Conservation (phyloP, 2,113 vertebrate genomes). For the Rhynchomys soricoides region DNA sequence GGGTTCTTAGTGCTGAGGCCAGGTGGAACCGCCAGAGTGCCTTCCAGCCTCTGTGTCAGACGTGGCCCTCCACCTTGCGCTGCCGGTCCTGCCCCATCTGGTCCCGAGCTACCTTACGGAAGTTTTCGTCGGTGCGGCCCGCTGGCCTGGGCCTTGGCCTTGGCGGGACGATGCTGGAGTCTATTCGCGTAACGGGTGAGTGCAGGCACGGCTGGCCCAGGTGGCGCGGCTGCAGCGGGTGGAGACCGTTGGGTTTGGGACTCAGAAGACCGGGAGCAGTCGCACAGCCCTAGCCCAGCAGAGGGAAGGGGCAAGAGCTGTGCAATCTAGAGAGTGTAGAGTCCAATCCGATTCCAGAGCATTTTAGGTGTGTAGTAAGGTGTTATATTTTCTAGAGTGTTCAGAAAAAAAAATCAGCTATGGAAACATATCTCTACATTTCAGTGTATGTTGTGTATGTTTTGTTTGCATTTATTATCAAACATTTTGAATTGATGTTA, state of each 20-base stretch:
- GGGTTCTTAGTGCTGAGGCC: background rate
- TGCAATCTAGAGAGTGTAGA: background rate
- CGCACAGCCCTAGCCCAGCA: background rate
- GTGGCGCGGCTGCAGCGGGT: background rate
- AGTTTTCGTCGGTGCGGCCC: background rate
- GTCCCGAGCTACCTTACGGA: background rate
- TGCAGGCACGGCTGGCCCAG: background rate
- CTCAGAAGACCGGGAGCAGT: background rate
- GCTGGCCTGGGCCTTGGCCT: background rate
- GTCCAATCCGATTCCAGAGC: background rate
- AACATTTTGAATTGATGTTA: background rate
- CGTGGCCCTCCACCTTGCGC: background rate
- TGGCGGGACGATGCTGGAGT: slow-evolving; percentile 85
- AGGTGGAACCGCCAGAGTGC: background rate
- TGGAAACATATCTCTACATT: background rate
- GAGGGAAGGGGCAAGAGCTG: background rate
- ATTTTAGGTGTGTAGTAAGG: background rate
- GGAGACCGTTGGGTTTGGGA: background rate
- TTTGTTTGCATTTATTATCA: background rate
- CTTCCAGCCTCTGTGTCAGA: background rate
- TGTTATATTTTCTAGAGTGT: slow-evolving; percentile 26
- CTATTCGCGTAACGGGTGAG: slow-evolving; percentile 90
- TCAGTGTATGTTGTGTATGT: background rate
- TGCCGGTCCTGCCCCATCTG: background rate
- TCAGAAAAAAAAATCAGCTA: slow-evolving; percentile 1